Evolutionary conservation across 2,797 vertebrate genomes (phyloP), one percentile per base, ranked within the genome.

Genomic region (Lutra lutra): DNA sequence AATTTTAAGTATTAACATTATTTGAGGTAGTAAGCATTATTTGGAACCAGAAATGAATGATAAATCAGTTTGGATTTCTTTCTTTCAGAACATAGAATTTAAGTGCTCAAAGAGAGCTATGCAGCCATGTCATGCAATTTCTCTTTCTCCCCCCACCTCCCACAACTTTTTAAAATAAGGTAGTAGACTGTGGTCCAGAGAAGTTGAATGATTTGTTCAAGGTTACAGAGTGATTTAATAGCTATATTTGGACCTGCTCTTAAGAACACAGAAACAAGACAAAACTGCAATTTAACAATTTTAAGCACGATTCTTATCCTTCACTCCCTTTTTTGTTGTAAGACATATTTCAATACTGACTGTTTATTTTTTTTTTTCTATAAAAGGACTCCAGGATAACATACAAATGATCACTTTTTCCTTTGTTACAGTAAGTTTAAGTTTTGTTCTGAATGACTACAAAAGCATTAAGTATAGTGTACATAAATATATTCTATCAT

Each of bases 381-480:
- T 75, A 66, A 94, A 82, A 94, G n/a, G 15, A 60, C 51, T 91
- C 25, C 15, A 83, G n/a, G 29, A 11, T 62, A 95, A 62, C 18
- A 80, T 21, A 38, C 1, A 38, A 25, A 91, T 86, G 35, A 77
- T 90, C 17, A 64, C 66, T 80, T 89, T 64, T 72, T 35, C 38
- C 43, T 95, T 78, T 85, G 38, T 43, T 87, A 43, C 58, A 48
- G 17, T n/a, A 95, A 66, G 14, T 78, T 80, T 68, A 82, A 83
- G 21, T 62, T 88, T 83, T 89, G 40, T 83, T 95, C 58, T 94
- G 68, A 96, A 93, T 79, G 10, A 90, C 56, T 96, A 89, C 62
- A 86, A 83, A 95, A 72, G 35, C 29, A 88, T 86, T 66, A 92
- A 56, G 29, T 95, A 18, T 35, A 86, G 29, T 4, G 40, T 78